A percentile compares a stretch with the other conserved stretches of the same genome.
These are phyloP conservation scores for Helicoverpa assulta DNA, from an alignment of 2,888 invertebrate genomes.

Conservation along the genomic window DNA sequence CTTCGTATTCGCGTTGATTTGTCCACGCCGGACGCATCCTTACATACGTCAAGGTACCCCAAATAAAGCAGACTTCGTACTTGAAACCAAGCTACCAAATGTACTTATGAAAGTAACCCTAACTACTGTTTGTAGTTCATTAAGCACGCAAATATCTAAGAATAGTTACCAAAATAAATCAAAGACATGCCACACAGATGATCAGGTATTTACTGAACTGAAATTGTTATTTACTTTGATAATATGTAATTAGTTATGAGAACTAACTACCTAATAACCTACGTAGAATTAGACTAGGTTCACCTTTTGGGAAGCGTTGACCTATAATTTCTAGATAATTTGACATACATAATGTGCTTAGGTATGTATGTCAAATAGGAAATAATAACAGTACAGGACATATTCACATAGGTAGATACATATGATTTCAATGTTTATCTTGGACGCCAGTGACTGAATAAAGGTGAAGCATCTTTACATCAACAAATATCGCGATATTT, in stretches of 20 bases:
- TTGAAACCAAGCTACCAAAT: neutral
- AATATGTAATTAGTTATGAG: neutral
- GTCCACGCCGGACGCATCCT: too few species aligned
- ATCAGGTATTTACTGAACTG: slow-evolving; percentile 6
- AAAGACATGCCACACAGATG: neutral
- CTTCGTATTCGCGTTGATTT: too few species aligned
- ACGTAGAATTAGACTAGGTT: neutral
- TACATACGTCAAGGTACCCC: too few species aligned
- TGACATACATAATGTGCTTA: too few species aligned
- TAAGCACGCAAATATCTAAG: slow-evolving; percentile 12
- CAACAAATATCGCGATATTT: too few species aligned
- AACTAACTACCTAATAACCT: neutral
- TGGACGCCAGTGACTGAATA: too few species aligned
- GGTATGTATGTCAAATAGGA: too few species aligned
- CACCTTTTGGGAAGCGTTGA: neutral
- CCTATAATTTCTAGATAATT: neutral
- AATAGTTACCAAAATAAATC: slow-evolving; percentile 1
- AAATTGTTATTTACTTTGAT: slow-evolving; percentile 1
- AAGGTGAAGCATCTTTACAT: too few species aligned
- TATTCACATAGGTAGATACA: too few species aligned
- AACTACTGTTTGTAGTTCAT: slow-evolving; percentile 3
- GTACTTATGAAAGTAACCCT: neutral
- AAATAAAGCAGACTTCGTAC: too few species aligned
- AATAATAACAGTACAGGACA: too few species aligned
- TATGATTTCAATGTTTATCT: too few species aligned